Evolutionary conservation across 2,888 invertebrate species (phyloP).

Genomic region (Agapetus fuscipes): DNA sequence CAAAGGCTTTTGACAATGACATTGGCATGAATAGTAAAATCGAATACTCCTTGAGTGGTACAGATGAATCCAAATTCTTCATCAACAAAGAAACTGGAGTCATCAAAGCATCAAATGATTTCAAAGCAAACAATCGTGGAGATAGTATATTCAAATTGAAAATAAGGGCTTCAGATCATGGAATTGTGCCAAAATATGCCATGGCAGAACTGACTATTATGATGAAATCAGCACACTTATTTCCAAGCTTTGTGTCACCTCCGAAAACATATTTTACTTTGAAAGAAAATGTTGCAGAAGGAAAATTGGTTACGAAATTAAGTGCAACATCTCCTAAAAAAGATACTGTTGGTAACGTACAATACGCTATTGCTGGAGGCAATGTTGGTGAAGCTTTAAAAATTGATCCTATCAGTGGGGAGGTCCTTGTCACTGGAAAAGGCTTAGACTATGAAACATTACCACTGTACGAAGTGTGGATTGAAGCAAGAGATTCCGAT

Average conservation of each 20-base stretch:
- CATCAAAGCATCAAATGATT: constrained; percentile 64
- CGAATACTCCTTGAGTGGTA: constrained; percentile 65
- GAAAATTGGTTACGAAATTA: constrained; percentile 65
- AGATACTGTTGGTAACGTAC: constrained; percentile 57
- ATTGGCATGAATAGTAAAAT: constrained; percentile 73
- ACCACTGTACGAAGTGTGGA: constrained; percentile 81
- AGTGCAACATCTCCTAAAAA: constrained; percentile 73
- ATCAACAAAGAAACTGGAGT: constrained; percentile 79
- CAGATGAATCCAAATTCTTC: constrained; percentile 66
- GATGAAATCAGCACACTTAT: constrained; percentile 64
- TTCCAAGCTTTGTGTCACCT: constrained; percentile 67
- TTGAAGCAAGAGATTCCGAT: constrained; percentile 82
- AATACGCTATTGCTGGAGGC: constrained; percentile 87
- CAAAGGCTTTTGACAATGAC: constrained; percentile 77
- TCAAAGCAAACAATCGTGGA: constrained; percentile 46
- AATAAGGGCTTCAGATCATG: constrained; percentile 76
- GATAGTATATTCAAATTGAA: constrained; percentile 58
- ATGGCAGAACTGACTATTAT: constrained; percentile 68
- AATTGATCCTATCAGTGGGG: constrained; percentile 70
- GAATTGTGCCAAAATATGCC: constrained; percentile 56
- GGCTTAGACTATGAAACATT: constrained; percentile 81
- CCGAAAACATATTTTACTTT: constrained; percentile 65
- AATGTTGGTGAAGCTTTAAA: constrained; percentile 81
- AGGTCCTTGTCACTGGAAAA: constrained; percentile 66
- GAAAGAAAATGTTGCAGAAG: constrained; percentile 70